These are phyloP conservation scores for Thymelicus sylvestris DNA, from an alignment of 2,888 invertebrate species.

Conservation along the genomic window DNA sequence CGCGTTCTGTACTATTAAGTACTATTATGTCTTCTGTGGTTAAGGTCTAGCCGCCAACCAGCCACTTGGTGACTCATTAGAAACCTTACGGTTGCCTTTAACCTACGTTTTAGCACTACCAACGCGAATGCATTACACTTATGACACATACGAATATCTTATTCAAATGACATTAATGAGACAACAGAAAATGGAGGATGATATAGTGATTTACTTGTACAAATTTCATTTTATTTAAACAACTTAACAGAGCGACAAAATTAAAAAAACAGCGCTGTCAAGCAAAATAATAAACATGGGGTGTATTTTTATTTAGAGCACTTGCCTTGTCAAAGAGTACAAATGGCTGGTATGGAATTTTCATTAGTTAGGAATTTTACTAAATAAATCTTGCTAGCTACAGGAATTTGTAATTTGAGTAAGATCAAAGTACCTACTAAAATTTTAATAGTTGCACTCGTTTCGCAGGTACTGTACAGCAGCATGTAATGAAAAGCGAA, in stretches of 20 bases:
- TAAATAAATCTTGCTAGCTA: background rate
- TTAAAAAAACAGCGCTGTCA: too few species aligned
- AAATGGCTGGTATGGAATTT: background rate
- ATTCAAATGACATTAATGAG: background rate
- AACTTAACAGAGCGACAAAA: too few species aligned
- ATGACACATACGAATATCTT: background rate
- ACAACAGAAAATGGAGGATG: background rate
- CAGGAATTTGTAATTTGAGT: background rate
- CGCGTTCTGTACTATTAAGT: too few species aligned
- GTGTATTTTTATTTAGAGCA: too few species aligned
- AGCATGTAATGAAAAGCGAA: too few species aligned
- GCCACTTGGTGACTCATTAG: slow-evolving; percentile 27
- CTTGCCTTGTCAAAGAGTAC: too few species aligned
- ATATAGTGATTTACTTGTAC: too few species aligned
- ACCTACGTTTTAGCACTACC: slow-evolving; percentile 18
- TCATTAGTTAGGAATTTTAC: slow-evolving; percentile 13
- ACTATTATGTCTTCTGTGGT: background rate
- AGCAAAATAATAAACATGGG: too few species aligned
- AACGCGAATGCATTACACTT: slow-evolving; percentile 2
- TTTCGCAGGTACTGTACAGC: too few species aligned
- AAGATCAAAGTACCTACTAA: too few species aligned
- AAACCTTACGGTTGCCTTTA: slow-evolving; percentile 19
- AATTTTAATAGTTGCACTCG: too few species aligned
- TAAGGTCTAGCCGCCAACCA: slow-evolving; percentile 21
- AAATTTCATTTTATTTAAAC: too few species aligned